These are phyloP conservation scores for Siphlonurus alternatus DNA, from an alignment of 2,888 invertebrate species.

Conservation along the genomic window DNA sequence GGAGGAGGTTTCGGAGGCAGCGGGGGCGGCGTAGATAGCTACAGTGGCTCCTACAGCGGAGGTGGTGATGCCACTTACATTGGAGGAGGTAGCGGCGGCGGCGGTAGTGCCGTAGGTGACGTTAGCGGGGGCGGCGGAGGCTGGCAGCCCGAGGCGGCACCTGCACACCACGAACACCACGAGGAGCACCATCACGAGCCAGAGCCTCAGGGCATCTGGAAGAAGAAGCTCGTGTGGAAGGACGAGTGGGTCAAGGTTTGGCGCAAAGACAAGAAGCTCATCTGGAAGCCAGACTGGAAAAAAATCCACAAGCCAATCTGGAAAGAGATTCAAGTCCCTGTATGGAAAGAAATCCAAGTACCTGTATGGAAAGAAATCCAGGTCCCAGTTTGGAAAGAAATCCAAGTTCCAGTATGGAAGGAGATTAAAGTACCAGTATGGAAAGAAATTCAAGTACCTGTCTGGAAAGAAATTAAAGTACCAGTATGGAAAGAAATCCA, in stretches of 20 bases:
- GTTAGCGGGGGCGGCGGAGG: slow-evolving; percentile 17
- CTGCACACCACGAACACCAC: slow-evolving; percentile 5
- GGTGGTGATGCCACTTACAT: slow-evolving; percentile 20
- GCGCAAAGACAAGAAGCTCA: slow-evolving; percentile 58
- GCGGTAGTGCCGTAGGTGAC: slow-evolving; percentile 13
- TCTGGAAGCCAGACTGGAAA: slow-evolving; percentile 44
- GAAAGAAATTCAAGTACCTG: slow-evolving; percentile 59
- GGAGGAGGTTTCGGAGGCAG: background rate
- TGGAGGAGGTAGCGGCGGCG: slow-evolving; percentile 24
- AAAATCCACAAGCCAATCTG: slow-evolving; percentile 33
- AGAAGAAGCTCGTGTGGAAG: slow-evolving; percentile 37
- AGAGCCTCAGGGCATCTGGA: slow-evolving; percentile 55
- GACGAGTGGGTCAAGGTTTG: slow-evolving; percentile 61
- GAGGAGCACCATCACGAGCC: slow-evolving; percentile 33
- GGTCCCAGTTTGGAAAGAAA: slow-evolving; percentile 59
- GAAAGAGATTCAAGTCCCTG: slow-evolving; percentile 34
- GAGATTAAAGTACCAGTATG: slow-evolving; percentile 53
- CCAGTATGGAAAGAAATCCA: slow-evolving; percentile 18
- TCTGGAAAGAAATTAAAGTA: slow-evolving; percentile 41
- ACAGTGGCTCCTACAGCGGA: background rate
- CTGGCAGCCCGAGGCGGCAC: background rate
- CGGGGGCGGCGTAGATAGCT: background rate
- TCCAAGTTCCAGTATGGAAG: slow-evolving; percentile 51
- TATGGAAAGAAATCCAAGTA: slow-evolving; percentile 55
- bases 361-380: slow-evolving; percentile 58